phyloP scores from a whole-genome alignment of 2,888 invertebrate species.

The Stegana nigrithorax region DNA sequence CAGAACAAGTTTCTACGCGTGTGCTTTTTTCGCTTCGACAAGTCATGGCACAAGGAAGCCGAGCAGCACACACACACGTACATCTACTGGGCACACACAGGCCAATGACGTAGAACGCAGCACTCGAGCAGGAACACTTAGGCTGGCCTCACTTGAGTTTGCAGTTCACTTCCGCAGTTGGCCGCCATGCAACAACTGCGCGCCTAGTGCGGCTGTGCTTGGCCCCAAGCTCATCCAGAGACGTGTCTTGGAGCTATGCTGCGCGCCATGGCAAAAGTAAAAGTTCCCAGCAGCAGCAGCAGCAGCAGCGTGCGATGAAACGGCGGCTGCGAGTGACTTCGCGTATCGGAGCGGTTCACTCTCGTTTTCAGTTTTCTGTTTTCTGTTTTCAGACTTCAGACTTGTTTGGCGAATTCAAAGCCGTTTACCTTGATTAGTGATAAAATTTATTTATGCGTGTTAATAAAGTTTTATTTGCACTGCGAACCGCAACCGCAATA shows the following conservation, averaged over 20 bases:
- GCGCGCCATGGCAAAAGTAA: conserved; percentile 55
- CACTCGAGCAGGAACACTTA: no score
- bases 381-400: conserved; percentile 49
- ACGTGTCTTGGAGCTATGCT: no score
- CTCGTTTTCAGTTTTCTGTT: conserved; percentile 37
- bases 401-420: no score
- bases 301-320: neutral
- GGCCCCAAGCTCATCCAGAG: no score
- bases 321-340: neutral
- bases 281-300: conserved; percentile 38
- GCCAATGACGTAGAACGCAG: no score
- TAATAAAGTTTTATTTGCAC: conserved; percentile 21
- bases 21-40: neutral
- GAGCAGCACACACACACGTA: conserved; percentile 7
- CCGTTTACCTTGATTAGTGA: conserved; percentile 58
- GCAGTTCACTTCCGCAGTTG: conserved; percentile 32
- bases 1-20: no score
- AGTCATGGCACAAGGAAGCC: conserved; percentile 35
- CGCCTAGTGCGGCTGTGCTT: conserved; percentile 41
- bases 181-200: conserved; percentile 41
- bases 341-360: neutral
- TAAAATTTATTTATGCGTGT: conserved; percentile 54
- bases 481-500: no score
- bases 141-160: no score
- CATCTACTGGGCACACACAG: conserved; percentile 25